phyloP scores from a whole-genome alignment of 2,113 vertebrate genomes.

The Rhegmatorhina hoffmannsi region DNA sequence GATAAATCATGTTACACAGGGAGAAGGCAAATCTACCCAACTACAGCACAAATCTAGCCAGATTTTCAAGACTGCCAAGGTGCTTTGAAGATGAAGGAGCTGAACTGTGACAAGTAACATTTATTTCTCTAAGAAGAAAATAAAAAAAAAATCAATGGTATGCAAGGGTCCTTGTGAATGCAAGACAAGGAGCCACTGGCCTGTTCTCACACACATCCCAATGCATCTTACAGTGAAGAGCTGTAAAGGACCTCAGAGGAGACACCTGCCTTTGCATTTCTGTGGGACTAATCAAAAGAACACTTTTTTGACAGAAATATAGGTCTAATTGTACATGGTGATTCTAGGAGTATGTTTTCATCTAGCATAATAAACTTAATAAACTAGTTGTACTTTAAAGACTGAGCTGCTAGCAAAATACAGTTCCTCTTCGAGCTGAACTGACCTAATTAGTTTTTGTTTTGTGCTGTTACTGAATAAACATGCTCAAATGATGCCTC shows the following conservation, averaged over 20 bases:
- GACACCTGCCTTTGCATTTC: neutral
- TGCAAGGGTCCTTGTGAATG: neutral
- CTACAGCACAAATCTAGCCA: neutral
- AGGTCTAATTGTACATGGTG: neutral
- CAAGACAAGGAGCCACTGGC: neutral
- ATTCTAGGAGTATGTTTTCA: neutral
- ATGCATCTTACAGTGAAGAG: neutral
- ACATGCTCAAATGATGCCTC: neutral
- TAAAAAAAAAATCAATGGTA: neutral
- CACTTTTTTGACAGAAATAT: neutral
- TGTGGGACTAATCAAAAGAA: neutral
- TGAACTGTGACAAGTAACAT: neutral
- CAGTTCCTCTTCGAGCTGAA: neutral
- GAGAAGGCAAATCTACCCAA: neutral
- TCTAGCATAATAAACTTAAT: neutral
- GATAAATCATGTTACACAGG: neutral
- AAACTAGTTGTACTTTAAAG: neutral
- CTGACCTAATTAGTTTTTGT: constrained; percentile 5
- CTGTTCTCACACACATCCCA: neutral
- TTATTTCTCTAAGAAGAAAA: neutral
- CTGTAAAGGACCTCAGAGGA: neutral
- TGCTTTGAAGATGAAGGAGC: neutral
- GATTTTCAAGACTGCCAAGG: neutral
- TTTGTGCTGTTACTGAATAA: neutral
- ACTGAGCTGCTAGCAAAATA: constrained; percentile 1